Conservation (phyloP, 2,888 invertebrate genomes). For the Horisme vitalbata region DNA sequence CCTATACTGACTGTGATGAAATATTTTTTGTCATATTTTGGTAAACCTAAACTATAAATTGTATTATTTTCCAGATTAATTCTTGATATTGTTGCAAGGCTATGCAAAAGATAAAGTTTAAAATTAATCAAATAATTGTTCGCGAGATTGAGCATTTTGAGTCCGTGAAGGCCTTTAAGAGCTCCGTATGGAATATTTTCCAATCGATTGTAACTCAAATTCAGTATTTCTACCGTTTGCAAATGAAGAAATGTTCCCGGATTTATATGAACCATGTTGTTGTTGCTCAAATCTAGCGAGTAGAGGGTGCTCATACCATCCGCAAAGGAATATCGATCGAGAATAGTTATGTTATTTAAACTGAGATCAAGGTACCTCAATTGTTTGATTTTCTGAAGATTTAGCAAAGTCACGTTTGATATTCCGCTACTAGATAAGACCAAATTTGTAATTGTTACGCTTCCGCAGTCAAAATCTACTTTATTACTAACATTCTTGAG, state of each 20-base stretch:
- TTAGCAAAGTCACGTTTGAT: constrained; percentile 7
- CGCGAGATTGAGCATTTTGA: constrained; percentile 4
- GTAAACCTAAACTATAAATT: background rate
- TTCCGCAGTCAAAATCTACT: constrained; percentile 9
- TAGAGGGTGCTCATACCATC: background rate
- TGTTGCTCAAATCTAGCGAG: constrained; percentile 13
- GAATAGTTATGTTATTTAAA: constrained; percentile 8
- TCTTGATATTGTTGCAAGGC: constrained; percentile 3
- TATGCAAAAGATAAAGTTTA: constrained; percentile 8
- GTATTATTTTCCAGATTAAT: constrained; percentile 15
- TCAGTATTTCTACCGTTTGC: too few relatives aligned
- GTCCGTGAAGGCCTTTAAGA: background rate
- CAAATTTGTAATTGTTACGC: constrained; percentile 2
- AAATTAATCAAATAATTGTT: constrained; percentile 8
- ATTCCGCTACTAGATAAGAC: constrained; percentile 12
- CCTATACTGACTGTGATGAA: constrained; percentile 5
- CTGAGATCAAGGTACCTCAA: constrained; percentile 7
- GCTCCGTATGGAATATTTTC: constrained; percentile 9
- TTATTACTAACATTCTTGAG: constrained; percentile 4
- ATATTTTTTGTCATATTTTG: background rate
- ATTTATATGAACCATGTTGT: constrained; percentile 4
- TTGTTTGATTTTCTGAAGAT: constrained; percentile 3
- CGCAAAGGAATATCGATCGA: constrained; percentile 13
- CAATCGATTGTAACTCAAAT: constrained; percentile 9
- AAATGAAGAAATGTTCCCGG: constrained; percentile 4